A percentile compares a stretch with the other conserved stretches of the same genome.
phyloP scores from a whole-genome alignment of 2,113 vertebrate genomes.

The Myanophis thanlyinensis region DNA sequence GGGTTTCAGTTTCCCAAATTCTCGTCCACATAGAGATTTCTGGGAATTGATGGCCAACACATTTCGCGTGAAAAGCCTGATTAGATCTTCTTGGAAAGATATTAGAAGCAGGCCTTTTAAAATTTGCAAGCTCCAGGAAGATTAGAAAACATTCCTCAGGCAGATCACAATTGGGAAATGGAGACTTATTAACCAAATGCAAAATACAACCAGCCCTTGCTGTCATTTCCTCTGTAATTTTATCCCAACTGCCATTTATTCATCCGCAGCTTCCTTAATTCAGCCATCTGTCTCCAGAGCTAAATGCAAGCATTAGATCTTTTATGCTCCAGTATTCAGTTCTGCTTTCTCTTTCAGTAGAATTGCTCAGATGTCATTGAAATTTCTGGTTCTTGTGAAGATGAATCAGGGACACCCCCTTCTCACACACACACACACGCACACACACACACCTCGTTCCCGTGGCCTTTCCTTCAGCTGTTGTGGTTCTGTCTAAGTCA shows the following conservation, averaged over 20 bases:
- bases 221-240: not conserved
- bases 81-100: not conserved
- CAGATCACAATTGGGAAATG: not conserved
- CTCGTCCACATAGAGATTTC: not conserved
- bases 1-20: not conserved
- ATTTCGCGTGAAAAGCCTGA: not conserved
- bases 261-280: not conserved
- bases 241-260: not conserved
- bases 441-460: no score
- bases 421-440: no score
- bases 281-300: not conserved
- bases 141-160: not conserved
- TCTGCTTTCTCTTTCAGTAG: not conserved
- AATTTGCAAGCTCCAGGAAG: not conserved
- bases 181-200: not conserved
- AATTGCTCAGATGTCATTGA: not conserved
- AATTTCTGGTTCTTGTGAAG: no score
- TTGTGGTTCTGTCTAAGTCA: no score
- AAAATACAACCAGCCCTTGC: not conserved
- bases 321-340: not conserved
- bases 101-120: not conserved
- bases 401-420: no score
- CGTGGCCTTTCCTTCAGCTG: not conserved
- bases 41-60: not conserved
- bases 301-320: not conserved